Base-by-base conservation (phyloP, 2,888 invertebrate species). In the Myopa tessellatipennis region DNA sequence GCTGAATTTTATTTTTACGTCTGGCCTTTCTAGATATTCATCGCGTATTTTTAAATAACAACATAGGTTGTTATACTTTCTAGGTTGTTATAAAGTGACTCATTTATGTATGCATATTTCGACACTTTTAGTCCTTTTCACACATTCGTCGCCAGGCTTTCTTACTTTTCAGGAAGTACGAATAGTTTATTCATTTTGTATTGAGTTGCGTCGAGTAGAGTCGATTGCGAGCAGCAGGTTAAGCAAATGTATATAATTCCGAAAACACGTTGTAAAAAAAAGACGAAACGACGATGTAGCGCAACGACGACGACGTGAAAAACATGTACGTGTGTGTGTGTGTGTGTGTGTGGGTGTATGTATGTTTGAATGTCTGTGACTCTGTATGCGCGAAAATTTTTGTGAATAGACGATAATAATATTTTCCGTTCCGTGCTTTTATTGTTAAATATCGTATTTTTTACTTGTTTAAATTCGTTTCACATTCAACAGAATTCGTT, bases 181-280 rank as follows among this genome's bases (percentile, higher is more conserved):
- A 34, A 8, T 63, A 34, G 12, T 63, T 34, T 63, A 34, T 26
- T 63, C n/a, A 63, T 63, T 18, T 14, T 60, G 8, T 60, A 18
- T 16, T 18, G 16, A 18, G 60, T 60, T 60, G 60, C 26, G 36
- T 68, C 40, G 26, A 26, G 26, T 26, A 26, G 26, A 26, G 26
- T 26, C 26, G 26, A 26, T 26, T 26, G 26, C 26, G 26, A 26
- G 26, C 26, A 26, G 26, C 26, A 26, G 26, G 26, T 26, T 45
- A 45, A 45, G 10, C 45, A 45, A 45, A 45, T 45, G 6, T 45
- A 45, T 10, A 45, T 45, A 45, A 45, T 3, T 45, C 3, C 10
- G 6, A 45, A 55, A 71, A 55, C 55, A 55, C 52, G 55, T 58
- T 71, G 36, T 52, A 55, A 55, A 73, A 61, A 73, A 55, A 70